These are phyloP conservation scores for Aplocera efformata DNA, from an alignment of 2,888 invertebrate species.

Conservation along the genomic window DNA sequence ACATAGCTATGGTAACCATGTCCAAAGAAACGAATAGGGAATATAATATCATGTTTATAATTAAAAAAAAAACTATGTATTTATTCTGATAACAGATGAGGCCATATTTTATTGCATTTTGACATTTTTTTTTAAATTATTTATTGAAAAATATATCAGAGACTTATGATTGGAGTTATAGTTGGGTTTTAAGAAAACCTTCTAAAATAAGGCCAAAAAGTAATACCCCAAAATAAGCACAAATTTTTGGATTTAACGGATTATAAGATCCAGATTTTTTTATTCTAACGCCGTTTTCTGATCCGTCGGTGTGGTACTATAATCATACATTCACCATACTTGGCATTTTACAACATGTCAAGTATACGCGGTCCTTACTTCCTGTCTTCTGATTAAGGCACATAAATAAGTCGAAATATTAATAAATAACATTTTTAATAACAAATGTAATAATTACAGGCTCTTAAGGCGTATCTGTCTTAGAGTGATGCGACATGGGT, in stretches of 20 bases:
- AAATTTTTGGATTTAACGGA: slow-evolving; percentile 50
- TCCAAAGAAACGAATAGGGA: slow-evolving; percentile 66
- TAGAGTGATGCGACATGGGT: no score
- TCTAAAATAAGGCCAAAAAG: slow-evolving; percentile 48
- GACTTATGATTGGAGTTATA: slow-evolving; percentile 21
- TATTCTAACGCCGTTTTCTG: no score
- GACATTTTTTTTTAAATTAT: slow-evolving; percentile 45
- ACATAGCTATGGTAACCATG: slow-evolving; percentile 59
- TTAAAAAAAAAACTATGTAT: slow-evolving; percentile 49
- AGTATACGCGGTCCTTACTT: no score
- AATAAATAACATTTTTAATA: no score
- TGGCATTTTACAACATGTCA: no score
- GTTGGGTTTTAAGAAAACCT: slow-evolving; percentile 52
- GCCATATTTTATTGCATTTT: slow-evolving; percentile 61
- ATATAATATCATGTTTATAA: slow-evolving; percentile 43
- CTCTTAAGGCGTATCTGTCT: no score
- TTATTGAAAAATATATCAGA: slow-evolving; percentile 39
- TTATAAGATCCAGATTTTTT: no score
- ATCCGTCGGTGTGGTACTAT: no score
- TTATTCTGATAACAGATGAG: slow-evolving; percentile 60
- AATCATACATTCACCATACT: no score
- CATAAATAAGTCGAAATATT: no score
- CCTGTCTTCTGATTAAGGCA: no score
- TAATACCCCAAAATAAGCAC: slow-evolving; percentile 57
- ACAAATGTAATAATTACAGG: no score